Evolutionary conservation across 2,797 vertebrate species (phyloP), one percentile per base, ranked within the genome.

Genomic region (Phaenicophaeus curvirostris): DNA sequence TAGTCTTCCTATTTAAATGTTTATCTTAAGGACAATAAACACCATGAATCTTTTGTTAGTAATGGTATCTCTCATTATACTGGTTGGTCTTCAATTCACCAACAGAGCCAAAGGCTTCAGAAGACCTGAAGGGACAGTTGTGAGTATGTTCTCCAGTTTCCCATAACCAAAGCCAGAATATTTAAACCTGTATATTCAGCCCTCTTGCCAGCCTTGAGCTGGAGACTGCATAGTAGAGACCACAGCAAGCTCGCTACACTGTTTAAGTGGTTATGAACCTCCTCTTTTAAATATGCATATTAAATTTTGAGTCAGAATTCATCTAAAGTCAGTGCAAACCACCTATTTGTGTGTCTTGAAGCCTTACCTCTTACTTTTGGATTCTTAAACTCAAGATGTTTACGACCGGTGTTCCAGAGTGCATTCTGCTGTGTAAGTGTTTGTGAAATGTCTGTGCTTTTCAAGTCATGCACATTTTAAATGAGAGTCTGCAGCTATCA

Each of bases 401-500:
- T 57, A 41, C 6, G 3, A 27, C 15, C 35, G 31, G 28, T 41
- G 14, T 58, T 87, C n/a, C 30, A 39, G 53, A 35, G 35, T 9
- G 20, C 68, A 35, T 76, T 92, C 76, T 92, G 74, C 74, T 87
- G 41, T 13, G 37, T 68, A 85, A 91, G 75, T 27, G 42, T 37
- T 94, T 92, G 78, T 54, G 83, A 85, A 87, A 96, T 28, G 6
- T 8, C 50, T n/a, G 71, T 17, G 14, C 80, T 91, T 39, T 61
- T 69, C 81, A 57, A 91, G 80, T 21, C 31, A 68, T 39, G 55
- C 74, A 65, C 68, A 74, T 89, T 82, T 63, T 12, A 85, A 80
- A 93, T 78, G 73, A 80, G 80, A 95, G 80, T n/a, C 31, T 27
- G 51, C 35, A 77, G 75, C 62, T 67, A 61, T 90, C 59, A 87